These are phyloP conservation scores for Dolichoris vasculosae DNA, from an alignment of 1,140 invertebrate species.

Conservation along the genomic window DNA sequence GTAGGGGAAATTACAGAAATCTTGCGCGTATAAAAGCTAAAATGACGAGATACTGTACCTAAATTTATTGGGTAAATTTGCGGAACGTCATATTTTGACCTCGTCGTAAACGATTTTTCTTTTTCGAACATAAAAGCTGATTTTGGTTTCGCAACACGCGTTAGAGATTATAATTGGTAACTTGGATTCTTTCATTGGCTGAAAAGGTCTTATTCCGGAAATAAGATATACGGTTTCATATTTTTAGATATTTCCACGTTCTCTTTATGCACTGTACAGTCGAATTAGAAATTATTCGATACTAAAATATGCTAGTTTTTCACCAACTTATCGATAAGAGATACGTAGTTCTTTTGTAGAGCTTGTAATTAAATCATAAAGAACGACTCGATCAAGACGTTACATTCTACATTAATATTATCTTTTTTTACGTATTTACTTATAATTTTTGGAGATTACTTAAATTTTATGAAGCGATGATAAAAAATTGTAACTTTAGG, in stretches of 20 bases:
- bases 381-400: neutral
- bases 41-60: neutral
- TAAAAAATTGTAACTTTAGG: too few relatives aligned
- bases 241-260: constrained; percentile 15
- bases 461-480: too few relatives aligned
- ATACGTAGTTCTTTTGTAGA: neutral
- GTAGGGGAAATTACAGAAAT: neutral
- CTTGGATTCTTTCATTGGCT: constrained; percentile 15
- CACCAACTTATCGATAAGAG: neutral
- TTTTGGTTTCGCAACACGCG: neutral
- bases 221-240: constrained; percentile 15
- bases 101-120: neutral
- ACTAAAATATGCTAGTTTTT: neutral
- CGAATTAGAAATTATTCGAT: constrained; percentile 8
- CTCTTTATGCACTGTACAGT: constrained; percentile 11
- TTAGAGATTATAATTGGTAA: constrained; percentile 1
- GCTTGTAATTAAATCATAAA: neutral
- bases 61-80: neutral
- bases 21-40: neutral
- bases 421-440: too few relatives aligned
- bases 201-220: constrained; percentile 15
- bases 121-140: neutral
- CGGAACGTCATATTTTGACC: neutral
- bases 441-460: too few relatives aligned
- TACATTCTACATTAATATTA: too few relatives aligned